A percentile compares a stretch with the other conserved stretches of the same genome.
phyloP scores from a whole-genome alignment of 2,888 invertebrate species.

The Leptopterna dolabrata region DNA sequence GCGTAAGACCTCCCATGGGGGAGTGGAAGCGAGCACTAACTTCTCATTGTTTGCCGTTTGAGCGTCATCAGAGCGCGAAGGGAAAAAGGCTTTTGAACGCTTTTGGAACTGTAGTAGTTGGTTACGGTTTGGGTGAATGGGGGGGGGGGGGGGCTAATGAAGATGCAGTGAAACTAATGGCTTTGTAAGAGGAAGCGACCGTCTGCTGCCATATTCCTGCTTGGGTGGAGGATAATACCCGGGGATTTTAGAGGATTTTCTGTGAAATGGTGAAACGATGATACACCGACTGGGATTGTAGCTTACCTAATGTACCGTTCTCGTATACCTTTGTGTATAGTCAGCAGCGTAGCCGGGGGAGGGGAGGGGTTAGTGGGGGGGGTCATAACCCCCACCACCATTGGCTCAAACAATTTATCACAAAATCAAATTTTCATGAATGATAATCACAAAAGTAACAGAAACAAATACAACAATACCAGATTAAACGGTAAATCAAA shows the following conservation, averaged over 20 bases:
- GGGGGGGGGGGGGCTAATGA: neutral
- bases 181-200: neutral
- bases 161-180: neutral
- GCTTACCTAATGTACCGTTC: neutral
- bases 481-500: too few species aligned
- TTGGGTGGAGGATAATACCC: neutral
- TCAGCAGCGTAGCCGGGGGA: too few species aligned
- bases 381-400: too few species aligned
- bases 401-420: too few species aligned
- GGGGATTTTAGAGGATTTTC: neutral
- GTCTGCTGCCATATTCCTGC: neutral
- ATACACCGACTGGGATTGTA: neutral
- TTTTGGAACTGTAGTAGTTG: neutral
- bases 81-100: neutral
- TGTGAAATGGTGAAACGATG: neutral
- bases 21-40: neutral
- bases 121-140: too few species aligned
- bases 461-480: too few species aligned
- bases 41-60: conserved; percentile 18
- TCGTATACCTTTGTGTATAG: too few species aligned
- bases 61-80: neutral
- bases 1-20: neutral
- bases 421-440: too few species aligned
- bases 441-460: too few species aligned
- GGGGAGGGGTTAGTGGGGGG: too few species aligned